Conservation (phyloP, 2,797 vertebrate species). For the Phalanger gymnotis region DNA sequence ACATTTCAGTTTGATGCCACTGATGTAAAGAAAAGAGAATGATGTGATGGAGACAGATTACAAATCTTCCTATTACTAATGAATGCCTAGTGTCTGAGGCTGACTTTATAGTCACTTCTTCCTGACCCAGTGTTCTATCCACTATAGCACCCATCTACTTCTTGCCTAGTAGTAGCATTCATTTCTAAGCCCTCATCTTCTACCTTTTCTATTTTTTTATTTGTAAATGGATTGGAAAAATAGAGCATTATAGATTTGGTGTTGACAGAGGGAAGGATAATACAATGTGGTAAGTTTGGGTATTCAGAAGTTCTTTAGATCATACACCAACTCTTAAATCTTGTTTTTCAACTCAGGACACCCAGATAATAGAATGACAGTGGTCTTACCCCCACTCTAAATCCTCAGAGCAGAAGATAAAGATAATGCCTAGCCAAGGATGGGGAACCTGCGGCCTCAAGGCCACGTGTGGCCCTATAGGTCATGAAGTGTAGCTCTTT, state of each 20-base stretch:
- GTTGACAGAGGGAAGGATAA: conserved; percentile 12
- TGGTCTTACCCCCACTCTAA: neutral
- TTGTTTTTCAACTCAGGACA: neutral
- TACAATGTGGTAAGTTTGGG: neutral
- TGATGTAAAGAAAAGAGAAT: neutral
- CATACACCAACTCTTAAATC: neutral
- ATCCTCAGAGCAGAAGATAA: neutral
- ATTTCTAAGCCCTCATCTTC: neutral
- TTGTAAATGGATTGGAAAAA: neutral
- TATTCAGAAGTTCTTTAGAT: conserved; percentile 31
- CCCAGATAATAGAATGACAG: conserved; percentile 18
- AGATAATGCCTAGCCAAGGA: neutral
- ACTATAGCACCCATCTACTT: neutral
- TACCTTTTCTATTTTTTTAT: neutral
- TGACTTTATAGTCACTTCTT: neutral
- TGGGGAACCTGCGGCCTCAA: too few species aligned
- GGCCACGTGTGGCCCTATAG: too few species aligned
- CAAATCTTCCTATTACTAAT: neutral
- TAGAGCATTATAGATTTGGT: neutral
- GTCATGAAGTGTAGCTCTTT: too few species aligned
- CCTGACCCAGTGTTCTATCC: neutral
- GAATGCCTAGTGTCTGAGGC: neutral
- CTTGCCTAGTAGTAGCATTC: neutral
- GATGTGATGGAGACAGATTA: neutral
- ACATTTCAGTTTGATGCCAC: neutral